Base-by-base conservation (phyloP, 2,797 vertebrate genomes). In the Pogonophryne albipinna region DNA sequence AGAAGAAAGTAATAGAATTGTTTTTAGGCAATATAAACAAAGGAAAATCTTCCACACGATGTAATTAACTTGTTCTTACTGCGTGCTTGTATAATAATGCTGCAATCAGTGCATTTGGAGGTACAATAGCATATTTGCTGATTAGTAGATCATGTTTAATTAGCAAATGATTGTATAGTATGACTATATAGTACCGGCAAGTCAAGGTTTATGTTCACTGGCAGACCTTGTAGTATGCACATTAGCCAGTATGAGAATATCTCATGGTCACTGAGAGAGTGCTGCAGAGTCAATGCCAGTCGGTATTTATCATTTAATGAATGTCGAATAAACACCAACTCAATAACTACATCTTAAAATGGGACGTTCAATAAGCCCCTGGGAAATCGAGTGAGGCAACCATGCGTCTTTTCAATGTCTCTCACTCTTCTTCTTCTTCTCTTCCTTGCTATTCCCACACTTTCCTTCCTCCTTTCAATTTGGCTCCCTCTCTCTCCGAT, bases 321-420 rank as follows among this genome's bases (percentile, higher is more conserved):
- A 74, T 77, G 80, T 89, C 88, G 80, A 87, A 90, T 81, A 92
- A 91, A 90, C 85, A 83, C 84, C 70, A 62, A 68, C 49, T 83
- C 83, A 84, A 83, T 92, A 75, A 80, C 77, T 63, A 52, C 44
- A 65, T 79, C 88, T 76, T 68, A 87, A 93, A 93, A 87, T 62
- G 60, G 76, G 66, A 66, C 58, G 56, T 82, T 91, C 75, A 68
- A 91, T 91, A 85, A 79, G 42, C 52, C 63, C n/a, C 53, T 58
- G 34, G 68, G 64, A 88, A 84, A 87, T 46, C 65, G 76, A 75
- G 78, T 34, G 65, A 81, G 76, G 63, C 67, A 74, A 71, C n/a
- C 20, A 55, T 41, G 20, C 60, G 9, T 81, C 62, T 77, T 80
- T 74, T 60, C 55, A 45, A 20, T 19, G 7, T 85, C 65, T 78